Percentiles rank a stretch among this genome's conserved stretches.
Conservation (phyloP, 2,888 invertebrate genomes). For the Margaritifera margaritifera region DNA sequence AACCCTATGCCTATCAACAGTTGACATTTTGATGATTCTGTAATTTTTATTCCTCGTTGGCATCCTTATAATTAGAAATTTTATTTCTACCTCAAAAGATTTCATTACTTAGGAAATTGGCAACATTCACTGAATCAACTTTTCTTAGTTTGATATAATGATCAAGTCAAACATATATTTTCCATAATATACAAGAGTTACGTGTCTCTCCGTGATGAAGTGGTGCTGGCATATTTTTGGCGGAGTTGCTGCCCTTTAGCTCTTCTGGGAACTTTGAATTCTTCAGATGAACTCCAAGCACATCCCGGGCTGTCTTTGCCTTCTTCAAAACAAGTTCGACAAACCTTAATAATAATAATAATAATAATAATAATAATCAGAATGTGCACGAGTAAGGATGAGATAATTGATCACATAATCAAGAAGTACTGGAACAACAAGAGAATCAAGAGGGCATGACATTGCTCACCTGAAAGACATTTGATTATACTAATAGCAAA, state of each 20-base stretch:
- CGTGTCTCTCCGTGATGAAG: conserved; percentile 35
- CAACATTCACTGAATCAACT: too few relatives aligned
- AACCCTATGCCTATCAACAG: too few relatives aligned
- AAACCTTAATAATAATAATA: conserved; percentile 45
- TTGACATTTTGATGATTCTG: too few relatives aligned
- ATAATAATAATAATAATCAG: neutral
- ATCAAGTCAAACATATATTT: neutral
- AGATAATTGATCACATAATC: neutral
- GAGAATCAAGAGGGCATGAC: too few relatives aligned
- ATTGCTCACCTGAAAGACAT: too few relatives aligned
- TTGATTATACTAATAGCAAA: too few relatives aligned
- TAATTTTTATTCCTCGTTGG: too few relatives aligned
- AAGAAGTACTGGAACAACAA: too few relatives aligned
- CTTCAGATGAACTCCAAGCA: conserved; percentile 25
- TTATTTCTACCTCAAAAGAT: too few relatives aligned
- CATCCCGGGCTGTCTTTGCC: conserved; percentile 39
- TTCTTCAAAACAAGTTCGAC: conserved; percentile 54
- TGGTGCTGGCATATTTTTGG: conserved; percentile 8
- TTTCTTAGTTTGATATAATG: neutral
- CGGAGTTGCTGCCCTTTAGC: conserved; percentile 1
- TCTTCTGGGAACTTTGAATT: conserved; percentile 31
- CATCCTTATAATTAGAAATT: too few relatives aligned
- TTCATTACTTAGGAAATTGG: too few relatives aligned
- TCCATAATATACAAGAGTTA: conserved; percentile 8
- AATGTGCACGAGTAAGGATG: too few relatives aligned